Percentiles rank a stretch among this genome's conserved stretches.
These are phyloP conservation scores for Pectinophora gossypiella DNA, from an alignment of 1,140 invertebrate species.

Conservation along the genomic window DNA sequence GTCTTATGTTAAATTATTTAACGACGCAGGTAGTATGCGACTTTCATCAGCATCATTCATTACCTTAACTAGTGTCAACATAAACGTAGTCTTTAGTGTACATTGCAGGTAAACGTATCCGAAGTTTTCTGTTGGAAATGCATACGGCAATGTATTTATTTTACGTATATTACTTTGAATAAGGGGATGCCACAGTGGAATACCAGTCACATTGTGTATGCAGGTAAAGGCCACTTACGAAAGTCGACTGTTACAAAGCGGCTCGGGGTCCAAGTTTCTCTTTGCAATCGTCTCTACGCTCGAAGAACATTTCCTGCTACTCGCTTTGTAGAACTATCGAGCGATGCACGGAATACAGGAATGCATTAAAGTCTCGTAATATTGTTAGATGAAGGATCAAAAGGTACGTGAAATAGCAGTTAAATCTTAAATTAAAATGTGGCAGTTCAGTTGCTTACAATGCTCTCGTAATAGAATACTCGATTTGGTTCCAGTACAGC, in stretches of 20 bases:
- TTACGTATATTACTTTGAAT: not conserved
- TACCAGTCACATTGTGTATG: conserved; percentile 5
- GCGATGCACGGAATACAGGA: conserved; percentile 16
- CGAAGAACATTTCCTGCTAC: conserved; percentile 20
- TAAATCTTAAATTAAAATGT: no score
- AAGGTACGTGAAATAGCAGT: no score
- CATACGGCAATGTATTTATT: no score
- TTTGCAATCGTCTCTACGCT: conserved; percentile 19
- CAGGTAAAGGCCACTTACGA: conserved; percentile 22
- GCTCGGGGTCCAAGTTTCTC: conserved; percentile 23
- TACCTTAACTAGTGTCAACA: no score
- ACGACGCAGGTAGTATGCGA: no score
- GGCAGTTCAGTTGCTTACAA: conserved; percentile 16
- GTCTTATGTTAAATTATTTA: no score
- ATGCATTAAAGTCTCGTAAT: no score
- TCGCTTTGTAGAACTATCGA: conserved; percentile 24
- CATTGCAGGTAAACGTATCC: no score
- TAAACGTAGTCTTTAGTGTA: no score
- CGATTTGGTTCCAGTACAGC: not conserved
- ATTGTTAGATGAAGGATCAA: no score
- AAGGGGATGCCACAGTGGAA: not conserved
- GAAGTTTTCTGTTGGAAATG: no score
- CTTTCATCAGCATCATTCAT: no score
- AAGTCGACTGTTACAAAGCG: conserved; percentile 27
- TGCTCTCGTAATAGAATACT: not conserved